Evolutionary conservation across 1,140 invertebrate species (phyloP).

Genomic region (Chelonus insularis): DNA sequence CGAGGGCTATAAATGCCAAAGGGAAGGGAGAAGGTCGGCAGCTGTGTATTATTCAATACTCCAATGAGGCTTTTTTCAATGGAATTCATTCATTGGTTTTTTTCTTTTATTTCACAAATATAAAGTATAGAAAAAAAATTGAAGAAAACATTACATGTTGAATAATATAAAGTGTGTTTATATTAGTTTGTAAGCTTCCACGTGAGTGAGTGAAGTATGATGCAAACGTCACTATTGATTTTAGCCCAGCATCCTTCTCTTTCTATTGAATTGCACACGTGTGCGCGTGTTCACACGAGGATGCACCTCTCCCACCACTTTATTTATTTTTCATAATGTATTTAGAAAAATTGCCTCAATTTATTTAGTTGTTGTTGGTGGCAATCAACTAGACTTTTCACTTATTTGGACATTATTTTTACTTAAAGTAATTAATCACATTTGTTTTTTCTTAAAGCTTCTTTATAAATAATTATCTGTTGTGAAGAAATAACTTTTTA

Average conservation of each 20-base stretch:
- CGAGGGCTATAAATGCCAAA: too few relatives aligned
- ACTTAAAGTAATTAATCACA: too few relatives aligned
- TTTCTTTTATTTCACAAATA: too few relatives aligned
- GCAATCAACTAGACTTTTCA: too few relatives aligned
- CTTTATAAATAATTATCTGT: too few relatives aligned
- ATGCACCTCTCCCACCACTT: neutral
- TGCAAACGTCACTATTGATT: slow-evolving; percentile 47
- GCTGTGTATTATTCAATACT: neutral
- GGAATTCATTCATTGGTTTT: too few relatives aligned
- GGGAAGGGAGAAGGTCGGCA: neutral
- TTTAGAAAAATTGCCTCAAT: neutral
- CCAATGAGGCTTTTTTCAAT: neutral
- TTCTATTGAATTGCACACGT: slow-evolving; percentile 30
- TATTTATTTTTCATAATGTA: neutral
- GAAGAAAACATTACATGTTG: neutral
- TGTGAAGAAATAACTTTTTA: too few relatives aligned
- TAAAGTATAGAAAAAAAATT: neutral
- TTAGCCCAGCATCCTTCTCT: slow-evolving; percentile 45
- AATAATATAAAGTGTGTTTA: neutral
- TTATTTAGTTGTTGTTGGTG: too few relatives aligned
- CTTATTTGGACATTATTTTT: too few relatives aligned
- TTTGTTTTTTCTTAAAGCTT: too few relatives aligned
- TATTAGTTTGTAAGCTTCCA: slow-evolving; percentile 27
- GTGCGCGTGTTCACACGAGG: slow-evolving; percentile 3
- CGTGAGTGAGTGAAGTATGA: slow-evolving; percentile 37